Conservation (phyloP, 2,797 vertebrate genomes). For the Semaprochilodus insignis region DNA sequence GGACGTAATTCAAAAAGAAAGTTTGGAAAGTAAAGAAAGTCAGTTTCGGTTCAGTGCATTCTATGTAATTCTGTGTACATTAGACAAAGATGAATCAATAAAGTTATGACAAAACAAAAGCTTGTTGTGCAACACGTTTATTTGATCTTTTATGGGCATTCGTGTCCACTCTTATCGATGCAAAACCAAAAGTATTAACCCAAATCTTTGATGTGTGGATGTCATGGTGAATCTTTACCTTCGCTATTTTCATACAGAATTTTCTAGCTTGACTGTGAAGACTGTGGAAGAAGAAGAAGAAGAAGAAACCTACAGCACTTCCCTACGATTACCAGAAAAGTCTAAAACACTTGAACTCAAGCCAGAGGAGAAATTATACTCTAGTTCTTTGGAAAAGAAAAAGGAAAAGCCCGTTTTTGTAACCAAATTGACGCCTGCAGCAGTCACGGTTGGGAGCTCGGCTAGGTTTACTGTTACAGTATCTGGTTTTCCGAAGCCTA, state of each 20-base stretch:
- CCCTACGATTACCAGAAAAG: conserved; percentile 83
- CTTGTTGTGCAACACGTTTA: conserved; percentile 14
- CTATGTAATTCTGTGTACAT: conserved; percentile 66
- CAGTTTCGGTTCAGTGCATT: conserved; percentile 68
- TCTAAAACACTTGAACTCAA: conserved; percentile 93
- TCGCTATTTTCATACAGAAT: conserved; percentile 89
- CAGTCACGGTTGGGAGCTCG: conserved; percentile 80
- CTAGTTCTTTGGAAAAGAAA: conserved; percentile 81
- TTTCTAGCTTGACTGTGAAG: conserved; percentile 86
- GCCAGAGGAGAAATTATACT: conserved; percentile 86
- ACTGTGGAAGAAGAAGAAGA: conserved; percentile 81
- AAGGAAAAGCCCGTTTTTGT: conserved; percentile 88
- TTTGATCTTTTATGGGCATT: conserved; percentile 27
- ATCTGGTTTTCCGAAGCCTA: conserved; percentile 85
- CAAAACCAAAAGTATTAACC: not conserved
- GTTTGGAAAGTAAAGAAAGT: conserved; percentile 70
- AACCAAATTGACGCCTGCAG: conserved; percentile 77
- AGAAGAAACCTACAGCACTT: conserved; percentile 84
- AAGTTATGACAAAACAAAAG: conserved; percentile 39
- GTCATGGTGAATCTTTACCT: conserved; percentile 71
- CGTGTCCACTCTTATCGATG: conserved; percentile 46
- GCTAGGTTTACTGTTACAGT: conserved; percentile 85
- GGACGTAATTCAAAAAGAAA: conserved; percentile 29
- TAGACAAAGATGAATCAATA: conserved; percentile 43
- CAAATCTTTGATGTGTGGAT: conserved; percentile 62